Evolutionary conservation across 2,797 vertebrate genomes (phyloP), one percentile per base, ranked within the genome.

Genomic region (Bovichtus variegatus): DNA sequence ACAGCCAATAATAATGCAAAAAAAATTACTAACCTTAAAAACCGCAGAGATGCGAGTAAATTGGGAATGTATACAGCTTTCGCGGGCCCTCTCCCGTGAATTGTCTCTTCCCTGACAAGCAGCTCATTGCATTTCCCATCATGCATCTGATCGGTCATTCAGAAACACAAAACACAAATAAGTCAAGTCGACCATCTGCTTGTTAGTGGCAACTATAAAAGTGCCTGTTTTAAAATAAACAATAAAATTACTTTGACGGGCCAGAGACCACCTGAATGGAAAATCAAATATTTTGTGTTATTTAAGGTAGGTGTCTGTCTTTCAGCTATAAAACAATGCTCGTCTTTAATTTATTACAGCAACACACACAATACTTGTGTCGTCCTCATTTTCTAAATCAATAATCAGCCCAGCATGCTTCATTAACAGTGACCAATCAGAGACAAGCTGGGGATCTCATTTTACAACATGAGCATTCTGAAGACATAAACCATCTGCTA

Each of bases 401-500:
- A 99, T 99, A 99, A 99, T 99, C 98, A 99, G 97, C 98, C 97
- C 97, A 97, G 98, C 98, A 99, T 97, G 98, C 98, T 99, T 99
- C 98, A 99, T 99, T 99, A 99, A 97, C 97, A 97, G 97, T 99
- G 98, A 99, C 98, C 98, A 99, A 99, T 99, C 98, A 98, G 96
- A 96, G 97, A 95, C 96, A 95, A 98, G 98, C 97, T 98, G 96
- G 97, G 98, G 97, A 98, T 97, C 98, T 99, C 97, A 96, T 99
- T 99, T 98, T 99, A 98, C 97, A 99, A 98, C 98, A 98, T 96
- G 97, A 98, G 98, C 97, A 97, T 98, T 97, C 97, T 97, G 97
- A 97, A 99, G 97, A 99, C 98, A 99, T 99, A 99, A 99, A 99
- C 98, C 98, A 99, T 99, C 98, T 99, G 98, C 97, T 99, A 98